Base-by-base conservation (phyloP, 2,888 invertebrate genomes). In the Latrodectus hesperus region DNA sequence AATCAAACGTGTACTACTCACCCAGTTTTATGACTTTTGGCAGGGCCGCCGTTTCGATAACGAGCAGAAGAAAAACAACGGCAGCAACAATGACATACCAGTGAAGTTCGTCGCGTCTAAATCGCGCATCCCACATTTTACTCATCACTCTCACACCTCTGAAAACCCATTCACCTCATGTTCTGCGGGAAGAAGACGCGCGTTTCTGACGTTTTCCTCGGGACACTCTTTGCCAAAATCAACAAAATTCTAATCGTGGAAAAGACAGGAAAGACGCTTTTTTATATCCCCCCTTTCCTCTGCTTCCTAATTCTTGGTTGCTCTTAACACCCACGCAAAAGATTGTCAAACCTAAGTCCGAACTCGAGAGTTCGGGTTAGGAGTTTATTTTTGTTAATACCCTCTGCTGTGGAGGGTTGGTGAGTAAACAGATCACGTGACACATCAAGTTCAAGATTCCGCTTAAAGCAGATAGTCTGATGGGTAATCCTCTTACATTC, bases 11-110 rank as follows among this genome's bases (percentile, higher is more conserved):
- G 9, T 49, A 11, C 17, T 80, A 75, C 84, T 84, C 60, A 84
- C 84, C 84, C 8, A 84, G 38, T 49, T 78, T 55, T n/a, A 84
- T 84, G 17, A 84, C 78, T 14, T 72, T 78, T 26, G 84, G 84
- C 78, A 84, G 17, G 5, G 83, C 68, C 51, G 60, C 60, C 16
- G 64, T 16, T 38, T 55, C 49, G 11, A 51, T 16, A 73, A 53
- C 73, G 10, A 73, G 52, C 60, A 60, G n/a, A 38, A 38, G 38
- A 51, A 52, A 52, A 52, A 82, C 68, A n/a, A 68, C 17, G 65
- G 17, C 26, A 71, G 16, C 2, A 49, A 65, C 65, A 76, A 70
- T 70, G 70, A 38, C 38, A 38, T 38, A 38, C 70, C 60, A 60
- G n/a, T 60, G n/a, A 60, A n/a, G 60, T 60, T 65, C 16, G n/a